Conservation (phyloP, 2,113 vertebrate species). For the Misgurnus mizolepis region DNA sequence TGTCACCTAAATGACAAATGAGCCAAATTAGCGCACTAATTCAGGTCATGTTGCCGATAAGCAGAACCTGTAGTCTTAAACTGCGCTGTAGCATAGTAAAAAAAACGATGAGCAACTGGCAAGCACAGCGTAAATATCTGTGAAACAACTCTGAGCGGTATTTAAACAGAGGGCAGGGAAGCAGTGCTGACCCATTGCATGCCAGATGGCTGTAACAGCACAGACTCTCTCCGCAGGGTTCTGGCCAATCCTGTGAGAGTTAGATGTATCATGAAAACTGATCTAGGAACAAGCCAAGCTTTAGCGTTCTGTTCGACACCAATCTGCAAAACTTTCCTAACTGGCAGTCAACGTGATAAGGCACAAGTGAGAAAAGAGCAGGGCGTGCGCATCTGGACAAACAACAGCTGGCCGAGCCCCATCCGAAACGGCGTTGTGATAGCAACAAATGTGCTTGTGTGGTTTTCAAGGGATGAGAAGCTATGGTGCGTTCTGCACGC, state of each 20-base stretch:
- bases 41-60: not conserved
- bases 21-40: slow-evolving; percentile 2
- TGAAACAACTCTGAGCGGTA: slow-evolving; percentile 19
- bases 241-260: slow-evolving; percentile 37
- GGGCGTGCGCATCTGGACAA: slow-evolving; percentile 38
- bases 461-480: not conserved
- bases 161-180: slow-evolving; percentile 28
- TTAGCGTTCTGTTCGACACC: slow-evolving; percentile 19
- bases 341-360: slow-evolving; percentile 40
- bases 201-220: slow-evolving; percentile 42
- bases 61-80: not conserved
- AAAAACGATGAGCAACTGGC: slow-evolving; percentile 11
- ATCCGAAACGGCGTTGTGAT: slow-evolving; percentile 6
- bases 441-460: slow-evolving; percentile 17
- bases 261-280: slow-evolving; percentile 36
- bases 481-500: not conserved
- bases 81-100: not conserved
- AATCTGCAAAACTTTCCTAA: slow-evolving; percentile 11
- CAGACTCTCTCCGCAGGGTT: slow-evolving; percentile 39
- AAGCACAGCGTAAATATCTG: slow-evolving; percentile 2
- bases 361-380: slow-evolving; percentile 28
- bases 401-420: slow-evolving; percentile 9
- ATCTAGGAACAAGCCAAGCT: slow-evolving; percentile 27
- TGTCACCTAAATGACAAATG: slow-evolving; percentile 6
- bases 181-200: slow-evolving; percentile 22